Conservation (phyloP, 2,113 vertebrate genomes). For the Egretta garzetta region DNA sequence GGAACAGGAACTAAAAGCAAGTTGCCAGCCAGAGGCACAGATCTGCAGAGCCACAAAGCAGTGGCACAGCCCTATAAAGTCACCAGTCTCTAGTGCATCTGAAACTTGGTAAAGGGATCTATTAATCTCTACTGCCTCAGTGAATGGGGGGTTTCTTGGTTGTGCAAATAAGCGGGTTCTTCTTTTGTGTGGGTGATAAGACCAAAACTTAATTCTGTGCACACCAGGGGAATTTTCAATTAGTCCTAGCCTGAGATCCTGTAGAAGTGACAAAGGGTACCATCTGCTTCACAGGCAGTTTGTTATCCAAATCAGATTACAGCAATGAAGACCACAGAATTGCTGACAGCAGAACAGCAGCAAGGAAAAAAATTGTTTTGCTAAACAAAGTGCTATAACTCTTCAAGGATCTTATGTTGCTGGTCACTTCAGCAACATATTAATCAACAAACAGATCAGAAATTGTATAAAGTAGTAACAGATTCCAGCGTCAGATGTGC, state of each 20-base stretch:
- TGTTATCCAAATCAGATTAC: slow-evolving; percentile 28
- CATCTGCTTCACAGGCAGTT: slow-evolving; percentile 15
- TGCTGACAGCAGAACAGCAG: neutral
- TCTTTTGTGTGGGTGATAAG: neutral
- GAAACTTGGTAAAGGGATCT: neutral
- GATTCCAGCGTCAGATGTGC: neutral
- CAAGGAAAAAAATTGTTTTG: neutral
- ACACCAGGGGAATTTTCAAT: slow-evolving; percentile 14
- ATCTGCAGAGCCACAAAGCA: neutral
- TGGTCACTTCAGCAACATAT: neutral
- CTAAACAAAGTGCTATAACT: neutral
- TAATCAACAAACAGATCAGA: neutral
- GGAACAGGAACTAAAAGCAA: neutral
- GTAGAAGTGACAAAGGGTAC: slow-evolving; percentile 14
- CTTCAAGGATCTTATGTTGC: neutral
- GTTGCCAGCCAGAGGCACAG: neutral
- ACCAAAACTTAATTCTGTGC: slow-evolving; percentile 24
- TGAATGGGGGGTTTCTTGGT: neutral
- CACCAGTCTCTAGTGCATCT: neutral
- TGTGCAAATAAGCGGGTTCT: neutral
- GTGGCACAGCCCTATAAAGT: neutral
- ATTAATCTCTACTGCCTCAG: neutral
- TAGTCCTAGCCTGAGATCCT: neutral
- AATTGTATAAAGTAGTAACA: neutral
- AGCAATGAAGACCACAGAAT: neutral